phyloP scores from a whole-genome alignment of 2,888 invertebrate genomes.

The Lucinisca nassula region DNA sequence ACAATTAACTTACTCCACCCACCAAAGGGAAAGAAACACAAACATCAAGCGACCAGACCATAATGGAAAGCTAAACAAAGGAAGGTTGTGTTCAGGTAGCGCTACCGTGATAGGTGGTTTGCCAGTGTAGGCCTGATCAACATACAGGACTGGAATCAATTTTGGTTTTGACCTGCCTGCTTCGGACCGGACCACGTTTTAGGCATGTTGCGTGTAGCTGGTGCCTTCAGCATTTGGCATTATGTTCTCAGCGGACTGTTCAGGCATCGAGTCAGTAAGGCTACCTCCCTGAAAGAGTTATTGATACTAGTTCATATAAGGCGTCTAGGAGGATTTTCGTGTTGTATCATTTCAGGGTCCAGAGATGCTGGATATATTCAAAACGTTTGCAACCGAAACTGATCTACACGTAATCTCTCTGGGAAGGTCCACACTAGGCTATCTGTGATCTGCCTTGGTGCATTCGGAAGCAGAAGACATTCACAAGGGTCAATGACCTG shows the following conservation, averaged over 20 bases:
- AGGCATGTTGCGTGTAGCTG: not conserved
- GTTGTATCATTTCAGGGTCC: no score
- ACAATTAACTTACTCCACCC: no score
- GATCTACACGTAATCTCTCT: constrained; percentile 8
- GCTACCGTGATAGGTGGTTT: not conserved
- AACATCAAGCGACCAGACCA: no score
- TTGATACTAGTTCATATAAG: no score
- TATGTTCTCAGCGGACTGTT: not conserved
- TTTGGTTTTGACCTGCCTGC: not conserved
- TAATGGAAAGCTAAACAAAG: no score
- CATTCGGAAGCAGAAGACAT: not conserved
- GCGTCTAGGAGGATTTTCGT: no score
- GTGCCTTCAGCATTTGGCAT: not conserved
- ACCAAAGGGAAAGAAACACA: no score
- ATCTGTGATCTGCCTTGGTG: constrained; percentile 43
- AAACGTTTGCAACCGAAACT: constrained; percentile 8
- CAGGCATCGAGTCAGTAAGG: no score
- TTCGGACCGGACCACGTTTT: not conserved
- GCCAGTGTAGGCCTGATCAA: not conserved
- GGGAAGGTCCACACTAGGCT: constrained; percentile 9
- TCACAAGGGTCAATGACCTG: constrained; percentile 31
- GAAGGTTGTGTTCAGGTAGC: not conserved
- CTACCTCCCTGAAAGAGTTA: constrained; percentile 21
- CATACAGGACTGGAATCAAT: not conserved
- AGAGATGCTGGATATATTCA: constrained; percentile 40